A percentile compares a stretch with the other conserved stretches of the same genome.
phyloP scores from a whole-genome alignment of 2,888 invertebrate species.

The Pammene aurita region DNA sequence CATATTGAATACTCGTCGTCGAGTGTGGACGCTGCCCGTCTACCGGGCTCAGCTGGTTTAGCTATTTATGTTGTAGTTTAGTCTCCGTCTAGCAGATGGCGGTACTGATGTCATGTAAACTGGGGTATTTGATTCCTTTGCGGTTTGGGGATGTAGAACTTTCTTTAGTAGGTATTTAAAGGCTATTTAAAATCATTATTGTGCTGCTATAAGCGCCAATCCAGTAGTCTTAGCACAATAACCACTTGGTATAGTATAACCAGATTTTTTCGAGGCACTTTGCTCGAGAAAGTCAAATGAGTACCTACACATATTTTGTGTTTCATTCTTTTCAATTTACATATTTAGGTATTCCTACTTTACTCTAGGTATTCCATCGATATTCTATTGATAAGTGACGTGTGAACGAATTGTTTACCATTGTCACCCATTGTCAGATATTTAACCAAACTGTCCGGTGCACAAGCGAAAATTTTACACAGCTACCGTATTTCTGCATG shows the following conservation, averaged over 20 bases:
- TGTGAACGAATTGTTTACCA: not conserved
- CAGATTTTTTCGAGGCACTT: no score
- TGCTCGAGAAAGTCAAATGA: no score
- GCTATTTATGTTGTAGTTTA: not conserved
- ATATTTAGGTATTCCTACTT: no score
- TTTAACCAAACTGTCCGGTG: not conserved
- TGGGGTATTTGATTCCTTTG: not conserved
- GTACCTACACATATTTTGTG: no score
- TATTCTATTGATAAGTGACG: no score
- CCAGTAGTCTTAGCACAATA: no score
- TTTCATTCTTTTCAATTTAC: no score
- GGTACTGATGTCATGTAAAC: constrained; percentile 11
- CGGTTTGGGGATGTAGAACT: constrained; percentile 12
- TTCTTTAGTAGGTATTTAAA: not conserved
- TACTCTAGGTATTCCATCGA: no score
- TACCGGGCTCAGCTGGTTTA: not conserved
- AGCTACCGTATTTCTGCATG: constrained; percentile 7
- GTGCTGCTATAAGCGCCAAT: no score
- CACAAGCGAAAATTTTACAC: not conserved
- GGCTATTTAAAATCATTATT: no score
- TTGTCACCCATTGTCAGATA: not conserved
- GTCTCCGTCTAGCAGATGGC: constrained; percentile 20
- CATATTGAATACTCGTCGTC: not conserved
- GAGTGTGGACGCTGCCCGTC: not conserved
- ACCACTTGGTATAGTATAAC: no score